Conservation (phyloP, 2,113 vertebrate species). For the Solea senegalensis region DNA sequence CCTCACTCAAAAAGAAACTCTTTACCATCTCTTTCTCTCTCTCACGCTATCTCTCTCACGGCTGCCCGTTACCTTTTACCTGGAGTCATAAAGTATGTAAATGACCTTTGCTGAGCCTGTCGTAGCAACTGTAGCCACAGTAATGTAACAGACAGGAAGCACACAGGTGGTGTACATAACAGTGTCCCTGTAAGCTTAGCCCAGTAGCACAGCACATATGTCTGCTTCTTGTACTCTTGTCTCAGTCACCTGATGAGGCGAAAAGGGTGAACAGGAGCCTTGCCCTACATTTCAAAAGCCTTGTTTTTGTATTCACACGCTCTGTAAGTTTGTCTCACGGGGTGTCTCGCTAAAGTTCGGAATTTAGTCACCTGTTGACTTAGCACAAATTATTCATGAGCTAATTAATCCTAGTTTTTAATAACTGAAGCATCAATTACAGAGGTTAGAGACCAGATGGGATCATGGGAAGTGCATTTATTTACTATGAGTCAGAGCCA, state of each 20-base stretch:
- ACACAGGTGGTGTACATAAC: conserved; percentile 66
- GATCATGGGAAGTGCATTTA: conserved; percentile 41
- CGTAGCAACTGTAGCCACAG: conserved; percentile 67
- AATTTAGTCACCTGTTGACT: conserved; percentile 45
- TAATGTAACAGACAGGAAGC: conserved; percentile 34
- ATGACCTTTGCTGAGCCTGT: conserved; percentile 65
- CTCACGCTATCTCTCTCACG: conserved; percentile 19
- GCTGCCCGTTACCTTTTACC: conserved; percentile 53
- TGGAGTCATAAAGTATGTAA: conserved; percentile 78
- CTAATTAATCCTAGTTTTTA: conserved; percentile 38
- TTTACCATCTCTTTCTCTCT: background rate
- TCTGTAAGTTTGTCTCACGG: background rate
- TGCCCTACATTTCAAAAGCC: conserved; percentile 30
- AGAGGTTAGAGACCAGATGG: conserved; percentile 40
- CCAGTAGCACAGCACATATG: conserved; percentile 39
- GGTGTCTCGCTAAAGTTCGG: conserved; percentile 12
- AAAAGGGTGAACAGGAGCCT: conserved; percentile 19
- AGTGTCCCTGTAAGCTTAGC: conserved; percentile 38
- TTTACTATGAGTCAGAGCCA: conserved; percentile 42
- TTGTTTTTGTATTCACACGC: conserved; percentile 12
- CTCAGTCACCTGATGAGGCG: conserved; percentile 31
- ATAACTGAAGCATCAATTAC: conserved; percentile 18
- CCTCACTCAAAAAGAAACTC: background rate
- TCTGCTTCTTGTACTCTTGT: conserved; percentile 27
- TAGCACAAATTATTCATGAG: conserved; percentile 43